These are phyloP conservation scores for Holothuria scabra DNA, from an alignment of 53 echinoderm and acorn worm species.

Conservation along the genomic window DNA sequence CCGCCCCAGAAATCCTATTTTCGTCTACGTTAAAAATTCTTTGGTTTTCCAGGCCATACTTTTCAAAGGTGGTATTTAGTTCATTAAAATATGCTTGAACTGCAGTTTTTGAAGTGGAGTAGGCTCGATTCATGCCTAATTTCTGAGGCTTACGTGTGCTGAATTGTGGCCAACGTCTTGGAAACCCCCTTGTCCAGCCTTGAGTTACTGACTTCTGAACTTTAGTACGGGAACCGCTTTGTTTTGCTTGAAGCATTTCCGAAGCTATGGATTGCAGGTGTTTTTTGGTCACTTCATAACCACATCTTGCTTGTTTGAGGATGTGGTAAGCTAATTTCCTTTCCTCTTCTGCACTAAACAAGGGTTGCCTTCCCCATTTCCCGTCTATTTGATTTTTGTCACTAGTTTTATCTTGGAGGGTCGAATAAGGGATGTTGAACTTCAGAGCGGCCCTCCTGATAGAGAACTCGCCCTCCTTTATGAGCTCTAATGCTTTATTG, in stretches of 20 bases:
- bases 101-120: not conserved
- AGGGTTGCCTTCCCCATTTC: not conserved
- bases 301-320: not conserved
- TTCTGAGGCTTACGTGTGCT: not conserved
- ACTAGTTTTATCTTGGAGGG: not conserved
- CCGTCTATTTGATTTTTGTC: not conserved
- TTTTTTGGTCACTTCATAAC: not conserved
- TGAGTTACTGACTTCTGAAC: not conserved
- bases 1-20: slow-evolving; percentile 24
- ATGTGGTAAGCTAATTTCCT: not conserved
- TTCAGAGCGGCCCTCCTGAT: not conserved
- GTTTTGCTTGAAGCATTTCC: not conserved
- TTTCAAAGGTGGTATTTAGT: not conserved
- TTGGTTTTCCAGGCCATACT: not conserved
- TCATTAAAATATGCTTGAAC: not conserved
- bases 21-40: slow-evolving; percentile 35
- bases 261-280: not conserved
- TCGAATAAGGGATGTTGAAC: not conserved
- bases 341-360: not conserved
- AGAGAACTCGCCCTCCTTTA: not conserved
- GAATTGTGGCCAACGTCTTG: slow-evolving; percentile 15
- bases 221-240: not conserved
- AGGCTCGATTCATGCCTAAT: slow-evolving; percentile 3
- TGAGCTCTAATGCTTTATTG: not conserved
- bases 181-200: not conserved